phyloP scores from a whole-genome alignment of 2,797 vertebrate genomes.

The Pseudomugil gertrudae region DNA sequence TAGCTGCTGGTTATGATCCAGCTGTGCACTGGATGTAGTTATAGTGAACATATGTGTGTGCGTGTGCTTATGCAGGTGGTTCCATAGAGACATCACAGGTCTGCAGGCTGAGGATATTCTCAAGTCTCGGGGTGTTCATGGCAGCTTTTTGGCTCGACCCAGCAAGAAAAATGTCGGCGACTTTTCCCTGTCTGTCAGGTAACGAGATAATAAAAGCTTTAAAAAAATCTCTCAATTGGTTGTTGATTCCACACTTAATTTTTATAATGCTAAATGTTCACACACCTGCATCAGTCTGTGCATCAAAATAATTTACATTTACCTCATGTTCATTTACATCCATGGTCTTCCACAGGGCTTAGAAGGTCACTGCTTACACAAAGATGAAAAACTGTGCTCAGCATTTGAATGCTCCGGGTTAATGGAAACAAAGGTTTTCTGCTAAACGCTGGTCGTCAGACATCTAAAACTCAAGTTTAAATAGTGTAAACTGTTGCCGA shows the following conservation, averaged over 20 bases:
- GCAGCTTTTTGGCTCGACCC: slow-evolving; percentile 95
- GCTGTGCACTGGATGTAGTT: background rate
- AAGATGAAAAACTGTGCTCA: background rate
- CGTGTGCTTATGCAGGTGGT: slow-evolving; percentile 86
- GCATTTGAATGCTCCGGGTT: background rate
- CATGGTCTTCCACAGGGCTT: background rate
- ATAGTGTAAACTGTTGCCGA: background rate
- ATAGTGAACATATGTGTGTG: background rate
- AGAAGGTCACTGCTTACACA: background rate
- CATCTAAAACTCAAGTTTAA: background rate
- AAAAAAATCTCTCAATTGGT: no score
- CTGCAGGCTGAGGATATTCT: slow-evolving; percentile 90
- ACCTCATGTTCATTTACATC: slow-evolving; percentile 4
- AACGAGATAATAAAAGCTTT: slow-evolving; percentile 2
- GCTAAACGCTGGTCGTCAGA: background rate
- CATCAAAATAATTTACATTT: background rate
- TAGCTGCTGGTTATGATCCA: background rate
- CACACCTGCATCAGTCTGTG: background rate
- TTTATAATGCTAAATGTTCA: no score
- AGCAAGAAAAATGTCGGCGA: slow-evolving; percentile 92
- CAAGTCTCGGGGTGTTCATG: slow-evolving; percentile 88
- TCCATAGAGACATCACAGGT: slow-evolving; percentile 94
- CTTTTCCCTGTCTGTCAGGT: slow-evolving; percentile 97
- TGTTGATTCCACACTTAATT: background rate
- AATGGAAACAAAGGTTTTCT: slow-evolving; percentile 6